Evolutionary conservation across 2,113 vertebrate species (phyloP).

Genomic region (Enhydra lutris): DNA sequence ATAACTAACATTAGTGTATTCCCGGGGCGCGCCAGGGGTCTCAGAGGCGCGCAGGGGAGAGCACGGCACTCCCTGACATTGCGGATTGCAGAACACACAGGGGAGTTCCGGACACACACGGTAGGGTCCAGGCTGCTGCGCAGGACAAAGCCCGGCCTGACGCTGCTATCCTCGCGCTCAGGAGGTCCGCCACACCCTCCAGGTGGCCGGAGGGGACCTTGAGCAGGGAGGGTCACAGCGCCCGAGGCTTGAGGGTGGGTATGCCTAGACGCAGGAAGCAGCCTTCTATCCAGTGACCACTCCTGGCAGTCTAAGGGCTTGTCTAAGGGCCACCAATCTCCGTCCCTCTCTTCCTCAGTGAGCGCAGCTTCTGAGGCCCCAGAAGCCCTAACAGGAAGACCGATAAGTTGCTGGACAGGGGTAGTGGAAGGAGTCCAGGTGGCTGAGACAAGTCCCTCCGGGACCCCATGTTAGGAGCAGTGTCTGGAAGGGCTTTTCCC

Average conservation of each 20-base stretch:
- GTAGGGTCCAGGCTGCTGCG: neutral
- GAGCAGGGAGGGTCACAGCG: fast-evolving
- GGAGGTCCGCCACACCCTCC: neutral
- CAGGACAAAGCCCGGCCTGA: fast-evolving
- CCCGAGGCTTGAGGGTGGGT: fast-evolving
- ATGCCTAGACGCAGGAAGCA: neutral
- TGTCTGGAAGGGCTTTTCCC: neutral
- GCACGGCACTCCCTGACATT: neutral
- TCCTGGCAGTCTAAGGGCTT: neutral
- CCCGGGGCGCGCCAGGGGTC: neutral
- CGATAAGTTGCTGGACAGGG: fast-evolving
- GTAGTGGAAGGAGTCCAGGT: neutral
- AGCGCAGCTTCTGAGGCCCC: fast-evolving
- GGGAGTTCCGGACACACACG: neutral
- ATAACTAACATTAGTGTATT: no score
- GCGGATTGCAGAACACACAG: neutral
- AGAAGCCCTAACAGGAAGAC: fast-evolving
- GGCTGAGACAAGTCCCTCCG: neutral
- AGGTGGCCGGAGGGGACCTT: neutral
- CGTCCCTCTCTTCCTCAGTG: neutral
- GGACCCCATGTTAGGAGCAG: neutral
- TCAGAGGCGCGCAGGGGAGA: fast-evolving
- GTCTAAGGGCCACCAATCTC: neutral
- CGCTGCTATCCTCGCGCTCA: fast-evolving
- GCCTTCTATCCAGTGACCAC: neutral